These are phyloP conservation scores for Thymelicus sylvestris DNA, from an alignment of 2,888 invertebrate species.

Conservation along the genomic window DNA sequence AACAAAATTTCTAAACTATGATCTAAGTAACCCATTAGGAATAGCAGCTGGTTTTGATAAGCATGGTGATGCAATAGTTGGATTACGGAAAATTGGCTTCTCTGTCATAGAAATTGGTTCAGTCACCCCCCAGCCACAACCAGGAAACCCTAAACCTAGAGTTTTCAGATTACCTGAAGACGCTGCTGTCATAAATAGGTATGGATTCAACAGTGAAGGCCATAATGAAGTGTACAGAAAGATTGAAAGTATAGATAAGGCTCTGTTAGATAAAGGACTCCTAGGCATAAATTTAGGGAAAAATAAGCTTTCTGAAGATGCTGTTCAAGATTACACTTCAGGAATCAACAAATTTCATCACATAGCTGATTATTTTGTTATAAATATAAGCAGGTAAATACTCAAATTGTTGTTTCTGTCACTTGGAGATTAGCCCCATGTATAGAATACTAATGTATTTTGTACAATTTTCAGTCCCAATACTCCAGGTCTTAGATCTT, in stretches of 20 bases:
- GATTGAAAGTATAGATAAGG: conserved; percentile 82
- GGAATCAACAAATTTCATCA: conserved; percentile 93
- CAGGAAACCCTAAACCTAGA: conserved; percentile 96
- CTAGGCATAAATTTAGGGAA: conserved; percentile 98
- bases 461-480: conserved; percentile 90
- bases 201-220: conserved; percentile 96
- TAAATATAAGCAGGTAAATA: conserved; percentile 94
- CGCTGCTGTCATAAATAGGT: conserved; percentile 96
- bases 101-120: conserved; percentile 98
- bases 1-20: conserved; percentile 88
- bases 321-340: conserved; percentile 91
- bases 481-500: conserved; percentile 94
- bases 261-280: conserved; percentile 84
- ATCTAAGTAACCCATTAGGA: conserved; percentile 96
- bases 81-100: conserved; percentile 94
- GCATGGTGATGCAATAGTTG: conserved; percentile 95
- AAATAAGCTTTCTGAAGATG: conserved; percentile 93
- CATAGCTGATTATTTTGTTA: conserved; percentile 97
- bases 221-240: conserved; percentile 90
- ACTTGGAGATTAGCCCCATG: too few relatives aligned
- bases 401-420: too few relatives aligned
- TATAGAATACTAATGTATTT: conserved; percentile 1
- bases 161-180: conserved; percentile 95
- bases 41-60: conserved; percentile 99
- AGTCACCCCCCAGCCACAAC: conserved; percentile 96